A percentile compares a stretch with the other conserved stretches of the same genome.
phyloP scores from a whole-genome alignment of 2,888 invertebrate species.

The Caenorhabditis sulstoni region DNA sequence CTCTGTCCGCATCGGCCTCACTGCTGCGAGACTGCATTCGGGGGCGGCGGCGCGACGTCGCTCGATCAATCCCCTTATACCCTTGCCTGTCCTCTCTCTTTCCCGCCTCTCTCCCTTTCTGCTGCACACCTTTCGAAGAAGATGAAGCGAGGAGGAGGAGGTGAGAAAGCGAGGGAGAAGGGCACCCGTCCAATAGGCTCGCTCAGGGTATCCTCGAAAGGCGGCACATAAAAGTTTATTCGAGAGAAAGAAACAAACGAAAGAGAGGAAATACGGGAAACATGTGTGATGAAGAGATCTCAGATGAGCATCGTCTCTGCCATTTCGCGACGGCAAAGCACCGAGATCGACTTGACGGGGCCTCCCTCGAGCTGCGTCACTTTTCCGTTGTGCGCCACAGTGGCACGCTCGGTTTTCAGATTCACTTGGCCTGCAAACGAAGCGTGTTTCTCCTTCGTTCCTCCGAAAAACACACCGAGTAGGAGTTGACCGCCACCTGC shows the following conservation, averaged over 20 bases:
- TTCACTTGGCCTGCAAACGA: conserved; percentile 62
- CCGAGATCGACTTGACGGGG: conserved; percentile 62
- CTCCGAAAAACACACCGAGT: background rate
- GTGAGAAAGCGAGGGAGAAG: background rate
- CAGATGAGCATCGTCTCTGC: conserved; percentile 69
- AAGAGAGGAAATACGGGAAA: conserved; percentile 35
- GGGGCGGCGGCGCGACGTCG: conserved; percentile 59
- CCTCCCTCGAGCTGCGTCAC: conserved; percentile 62
- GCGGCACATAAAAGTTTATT: background rate
- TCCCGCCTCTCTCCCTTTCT: background rate
- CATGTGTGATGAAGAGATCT: conserved; percentile 30
- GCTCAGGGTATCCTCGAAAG: background rate
- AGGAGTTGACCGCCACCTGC: conserved; percentile 27
- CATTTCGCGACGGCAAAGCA: conserved; percentile 68
- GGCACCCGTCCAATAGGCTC: background rate
- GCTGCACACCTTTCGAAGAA: conserved; percentile 49
- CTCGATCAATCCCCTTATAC: conserved; percentile 62
- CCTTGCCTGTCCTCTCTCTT: too few relatives aligned
- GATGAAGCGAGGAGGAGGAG: conserved; percentile 19
- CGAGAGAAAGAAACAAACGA: conserved; percentile 19
- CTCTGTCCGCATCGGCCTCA: conserved; percentile 6
- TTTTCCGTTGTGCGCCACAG: conserved; percentile 56
- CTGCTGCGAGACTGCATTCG: conserved; percentile 33
- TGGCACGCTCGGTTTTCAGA: conserved; percentile 68
- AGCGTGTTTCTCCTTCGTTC: background rate